Evolutionary conservation across 2,888 invertebrate species (phyloP).

Genomic region (Rotaria macrura): DNA sequence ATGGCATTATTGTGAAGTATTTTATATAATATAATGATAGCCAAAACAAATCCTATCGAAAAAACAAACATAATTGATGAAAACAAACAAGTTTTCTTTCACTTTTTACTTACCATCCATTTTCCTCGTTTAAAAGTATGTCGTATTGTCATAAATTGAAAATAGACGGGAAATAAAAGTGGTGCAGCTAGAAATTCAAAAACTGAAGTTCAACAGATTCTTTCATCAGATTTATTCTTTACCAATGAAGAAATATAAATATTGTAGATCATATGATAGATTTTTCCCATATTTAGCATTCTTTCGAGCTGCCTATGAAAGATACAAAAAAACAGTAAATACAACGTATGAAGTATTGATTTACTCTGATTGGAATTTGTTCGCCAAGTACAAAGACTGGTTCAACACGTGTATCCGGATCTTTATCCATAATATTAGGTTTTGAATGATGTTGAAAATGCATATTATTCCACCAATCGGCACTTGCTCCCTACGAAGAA

Average conservation of each 20-base stretch:
- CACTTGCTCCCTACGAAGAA: constrained; percentile 43
- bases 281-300: constrained; percentile 23
- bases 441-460: constrained; percentile 50
- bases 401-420: constrained; percentile 48
- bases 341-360: not conserved
- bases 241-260: constrained; percentile 27
- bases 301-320: constrained; percentile 6
- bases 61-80: not conserved
- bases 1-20: not conserved
- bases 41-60: not conserved
- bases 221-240: not conserved
- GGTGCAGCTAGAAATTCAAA: constrained; percentile 19
- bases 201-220: too few relatives aligned
- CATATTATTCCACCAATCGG: constrained; percentile 50
- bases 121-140: constrained; percentile 40
- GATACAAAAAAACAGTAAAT: not conserved
- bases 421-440: constrained; percentile 49
- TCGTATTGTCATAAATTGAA: constrained; percentile 45
- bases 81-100: not conserved
- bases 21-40: not conserved
- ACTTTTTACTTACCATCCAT: constrained; percentile 38
- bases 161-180: constrained; percentile 39
- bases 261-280: constrained; percentile 25
- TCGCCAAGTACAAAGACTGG: constrained; percentile 46
- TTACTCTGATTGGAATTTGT: constrained; percentile 42